Evolutionary conservation across 2,113 vertebrate species (phyloP), one percentile per base, ranked within the genome.

Genomic region (Ceyx cyanopectus): DNA sequence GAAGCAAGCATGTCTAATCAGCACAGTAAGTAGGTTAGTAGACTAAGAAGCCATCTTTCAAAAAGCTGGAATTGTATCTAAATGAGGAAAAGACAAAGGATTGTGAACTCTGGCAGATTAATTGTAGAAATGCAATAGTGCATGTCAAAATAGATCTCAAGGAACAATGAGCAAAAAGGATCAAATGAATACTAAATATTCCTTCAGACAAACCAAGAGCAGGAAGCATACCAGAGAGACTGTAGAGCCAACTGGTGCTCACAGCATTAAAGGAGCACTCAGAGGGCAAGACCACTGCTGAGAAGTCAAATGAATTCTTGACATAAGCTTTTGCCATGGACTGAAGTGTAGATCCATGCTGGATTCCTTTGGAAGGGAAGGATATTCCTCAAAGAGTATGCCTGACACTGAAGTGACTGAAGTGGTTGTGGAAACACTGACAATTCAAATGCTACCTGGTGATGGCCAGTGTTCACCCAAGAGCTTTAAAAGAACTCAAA

Each of bases 101-200:
- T 45, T 84, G 46, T 79, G 75, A 84, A 79, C 34, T 75, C 61
- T 81, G 81, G 7, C 66, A 87, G 81, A 48, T 76, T 76, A 73
- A 92, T 92, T 94, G 78, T 89, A 63, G 41, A 89, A 94, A 82
- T 43, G 70, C 81, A 85, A 66, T 22, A 91, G 63, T 43, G 81
- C 72, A 51, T 89, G 70, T 85, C 87, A 91, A 92, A 91, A 87
- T 12, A 82, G 70, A 87, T 21, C 12, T 82, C 50, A 69, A 62
- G 70, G 78, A 93, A 92, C 81, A 94, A 93, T 66, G 91, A 76
- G 9, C 37, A 57, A 66, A 87, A 91, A 70, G 30, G 53, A 93
- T 87, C 74, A 91, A 68, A 91, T 92, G 34, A 92, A 93, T 89
- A 87, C 14, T 65, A 65, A 86, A 61, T 84, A 70, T 68, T 86